These are phyloP conservation scores for Kryptolebias marmoratus DNA, from an alignment of 2,113 vertebrate genomes.

Conservation along the genomic window DNA sequence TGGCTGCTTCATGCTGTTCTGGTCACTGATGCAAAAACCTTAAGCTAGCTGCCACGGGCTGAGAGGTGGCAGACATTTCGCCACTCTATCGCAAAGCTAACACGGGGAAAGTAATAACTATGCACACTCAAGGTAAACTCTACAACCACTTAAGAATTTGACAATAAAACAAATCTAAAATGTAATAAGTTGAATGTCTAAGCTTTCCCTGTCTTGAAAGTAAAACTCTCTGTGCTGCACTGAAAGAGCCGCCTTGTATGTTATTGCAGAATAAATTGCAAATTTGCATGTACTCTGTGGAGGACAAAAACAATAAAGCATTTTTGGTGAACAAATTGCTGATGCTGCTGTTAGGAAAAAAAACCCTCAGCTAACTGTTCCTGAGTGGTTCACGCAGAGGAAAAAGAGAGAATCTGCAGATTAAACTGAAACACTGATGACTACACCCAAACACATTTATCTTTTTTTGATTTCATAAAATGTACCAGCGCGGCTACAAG, in stretches of 20 bases:
- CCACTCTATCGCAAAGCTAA: too few species aligned
- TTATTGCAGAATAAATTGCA: slow-evolving; percentile 33
- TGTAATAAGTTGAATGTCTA: neutral
- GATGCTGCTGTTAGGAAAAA: too few species aligned
- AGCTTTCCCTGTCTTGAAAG: neutral
- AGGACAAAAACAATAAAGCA: slow-evolving; percentile 33
- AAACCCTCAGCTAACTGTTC: slow-evolving; percentile 26
- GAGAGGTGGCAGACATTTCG: too few species aligned
- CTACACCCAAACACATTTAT: slow-evolving; percentile 44
- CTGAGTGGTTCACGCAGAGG: slow-evolving; percentile 13
- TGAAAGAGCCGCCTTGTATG: neutral
- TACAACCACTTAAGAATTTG: neutral
- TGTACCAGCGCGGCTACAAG: slow-evolving; percentile 31
- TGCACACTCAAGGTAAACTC: neutral
- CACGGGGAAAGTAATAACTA: too few species aligned
- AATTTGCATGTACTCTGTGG: slow-evolving; percentile 33
- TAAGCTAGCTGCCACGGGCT: too few species aligned
- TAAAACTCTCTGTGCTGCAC: neutral
- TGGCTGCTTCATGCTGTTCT: too few species aligned
- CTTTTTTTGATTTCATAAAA: slow-evolving; percentile 38
- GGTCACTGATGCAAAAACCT: too few species aligned
- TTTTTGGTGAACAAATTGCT: neutral
- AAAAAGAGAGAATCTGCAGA: slow-evolving; percentile 16
- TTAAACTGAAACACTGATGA: slow-evolving; percentile 46
- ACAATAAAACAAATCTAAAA: neutral